Percentiles rank a stretch among this genome's conserved stretches.
Conservation (phyloP, 2,797 vertebrate genomes). For the Notolepis coatsorum region DNA sequence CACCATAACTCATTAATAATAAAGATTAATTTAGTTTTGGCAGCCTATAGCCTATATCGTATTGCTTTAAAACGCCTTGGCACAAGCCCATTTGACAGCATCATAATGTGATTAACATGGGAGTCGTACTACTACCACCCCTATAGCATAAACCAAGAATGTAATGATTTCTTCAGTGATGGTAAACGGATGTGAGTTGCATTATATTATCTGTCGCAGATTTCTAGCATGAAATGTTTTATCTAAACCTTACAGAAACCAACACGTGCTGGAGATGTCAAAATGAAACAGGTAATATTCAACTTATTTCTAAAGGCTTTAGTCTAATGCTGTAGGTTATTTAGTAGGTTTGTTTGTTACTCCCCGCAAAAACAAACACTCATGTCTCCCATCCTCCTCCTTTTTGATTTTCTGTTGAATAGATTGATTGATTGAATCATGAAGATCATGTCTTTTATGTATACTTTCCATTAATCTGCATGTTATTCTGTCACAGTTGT, state of each 20-base stretch:
- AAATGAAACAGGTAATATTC: slow-evolving; percentile 87
- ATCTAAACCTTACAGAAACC: slow-evolving; percentile 82
- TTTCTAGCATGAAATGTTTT: slow-evolving; percentile 68
- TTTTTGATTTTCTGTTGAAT: neutral
- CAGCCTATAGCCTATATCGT: neutral
- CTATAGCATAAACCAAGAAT: slow-evolving; percentile 1
- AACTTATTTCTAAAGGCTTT: slow-evolving; percentile 40
- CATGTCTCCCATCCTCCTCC: slow-evolving; percentile 10
- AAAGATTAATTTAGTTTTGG: neutral
- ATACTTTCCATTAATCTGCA: slow-evolving; percentile 36
- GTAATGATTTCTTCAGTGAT: neutral
- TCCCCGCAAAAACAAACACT: neutral
- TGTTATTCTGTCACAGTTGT: slow-evolving; percentile 10
- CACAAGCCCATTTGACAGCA: neutral
- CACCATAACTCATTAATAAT: neutral
- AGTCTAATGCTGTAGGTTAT: slow-evolving; percentile 30
- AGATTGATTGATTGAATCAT: neutral
- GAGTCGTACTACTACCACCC: neutral
- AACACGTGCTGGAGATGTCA: slow-evolving; percentile 89
- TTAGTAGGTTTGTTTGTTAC: slow-evolving; percentile 16
- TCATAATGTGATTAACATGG: neutral
- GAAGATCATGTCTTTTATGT: slow-evolving; percentile 13
- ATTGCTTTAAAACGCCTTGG: neutral
- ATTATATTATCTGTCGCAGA: slow-evolving; percentile 39
- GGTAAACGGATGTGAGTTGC: slow-evolving; percentile 26